Conservation (phyloP, 2,888 invertebrate species). For the Drosophila anomelani region DNA sequence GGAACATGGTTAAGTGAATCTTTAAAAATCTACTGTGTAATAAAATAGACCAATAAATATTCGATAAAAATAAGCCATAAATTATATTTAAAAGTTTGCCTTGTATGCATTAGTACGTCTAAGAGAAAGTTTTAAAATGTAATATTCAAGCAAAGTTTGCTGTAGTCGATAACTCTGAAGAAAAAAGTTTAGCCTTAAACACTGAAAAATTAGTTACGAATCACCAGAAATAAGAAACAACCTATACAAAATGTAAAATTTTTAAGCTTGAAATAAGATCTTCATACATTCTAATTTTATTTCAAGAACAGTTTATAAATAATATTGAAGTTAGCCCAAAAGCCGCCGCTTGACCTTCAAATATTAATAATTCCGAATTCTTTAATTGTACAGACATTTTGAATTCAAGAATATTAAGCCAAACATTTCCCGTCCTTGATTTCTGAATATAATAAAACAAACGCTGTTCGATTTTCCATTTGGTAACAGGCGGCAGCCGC, state of each 20-base stretch:
- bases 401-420: neutral
- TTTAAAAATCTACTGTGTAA: neutral
- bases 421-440: neutral
- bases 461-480: slow-evolving; percentile 32
- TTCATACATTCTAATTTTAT: neutral
- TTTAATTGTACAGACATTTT: neutral
- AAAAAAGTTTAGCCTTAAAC: too few species aligned
- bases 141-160: too few species aligned
- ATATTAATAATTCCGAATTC: neutral
- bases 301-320: neutral
- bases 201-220: too few species aligned
- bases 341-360: neutral
- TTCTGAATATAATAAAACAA: neutral
- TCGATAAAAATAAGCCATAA: too few species aligned
- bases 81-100: too few species aligned
- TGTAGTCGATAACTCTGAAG: too few species aligned
- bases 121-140: too few species aligned
- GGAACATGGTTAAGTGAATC: neutral
- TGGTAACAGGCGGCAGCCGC: slow-evolving; percentile 30
- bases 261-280: too few species aligned
- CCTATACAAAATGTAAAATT: too few species aligned
- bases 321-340: neutral
- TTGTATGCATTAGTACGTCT: too few species aligned
- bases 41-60: neutral
- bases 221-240: too few species aligned